Base-by-base conservation (phyloP, 2,888 invertebrate genomes). In the Nymphalis c-album region DNA sequence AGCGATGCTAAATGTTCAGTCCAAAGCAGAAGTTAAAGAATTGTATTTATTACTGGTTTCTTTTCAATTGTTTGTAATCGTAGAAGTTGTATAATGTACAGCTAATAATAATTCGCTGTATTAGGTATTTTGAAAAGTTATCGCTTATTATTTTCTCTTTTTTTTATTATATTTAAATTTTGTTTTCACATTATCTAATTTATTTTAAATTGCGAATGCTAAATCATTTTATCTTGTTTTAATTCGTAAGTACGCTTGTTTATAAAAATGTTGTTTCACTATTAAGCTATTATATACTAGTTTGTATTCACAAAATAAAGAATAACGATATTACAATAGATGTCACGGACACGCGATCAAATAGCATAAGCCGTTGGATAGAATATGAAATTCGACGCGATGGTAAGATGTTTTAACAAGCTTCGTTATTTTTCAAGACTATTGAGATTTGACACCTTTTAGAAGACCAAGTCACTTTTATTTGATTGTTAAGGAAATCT, bases 1-100 rank as follows among this genome's bases (percentile, higher is more conserved):
- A 66, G 53, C 66, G 59, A 64, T 67, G 53, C 60, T 64, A 69
- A 71, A 61, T 51, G 48, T 67, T 67, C 61, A 17, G 57, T 20
- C 7, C 64, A 69, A 59, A 69, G 62, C 62, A 22, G 47, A 67
- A 64, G 64, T 64, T 50, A 60, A 46, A 61, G 60, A 64, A 53
- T 22, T n/a, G 50, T 66, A 60, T 61, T 68, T 68, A 50, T 64
- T 64, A 70, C 65, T 68, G 68, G 68, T 65, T 64, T 68, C 55
- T 65, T 66, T 60, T 60, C 46, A 66, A 55, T 48, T 60, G 55
- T 60, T 53, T 53, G 65, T 61, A 61, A 60, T 66, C 35, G 55
- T 45, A 47, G 16, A 66, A 55, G 47, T 31, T 16, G 53, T 53
- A 31, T 3, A n/a, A 60, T n/a, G n/a, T n/a, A n/a, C n/a, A n/a